Base-by-base conservation (phyloP, 2,888 invertebrate species). In the Drosophila colorata region DNA sequence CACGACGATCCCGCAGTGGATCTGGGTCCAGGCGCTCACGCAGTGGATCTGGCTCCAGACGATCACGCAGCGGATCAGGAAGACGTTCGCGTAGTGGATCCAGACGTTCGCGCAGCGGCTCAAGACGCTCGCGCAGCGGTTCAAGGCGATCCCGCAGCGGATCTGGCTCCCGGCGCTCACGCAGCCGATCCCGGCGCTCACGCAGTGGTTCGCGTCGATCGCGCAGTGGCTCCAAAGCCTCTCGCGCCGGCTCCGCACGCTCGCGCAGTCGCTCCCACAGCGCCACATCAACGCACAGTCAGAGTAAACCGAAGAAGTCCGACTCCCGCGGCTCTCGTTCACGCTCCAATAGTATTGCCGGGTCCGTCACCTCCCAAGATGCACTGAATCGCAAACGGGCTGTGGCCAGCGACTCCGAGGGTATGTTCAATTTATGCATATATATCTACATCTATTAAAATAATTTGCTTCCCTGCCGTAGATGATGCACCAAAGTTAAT, bases 331-430 rank as follows among this genome's bases (percentile, higher is more conserved):
- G 53, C 25, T 65, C 25, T 14, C 65, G 78, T 18, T 85, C 87
- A 4, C 61, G 78, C 7, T 75, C 74, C 5, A 61, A 71, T 18
- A 80, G 77, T 56, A 25, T 28, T 46, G 71, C 71, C 52, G 83
- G 58, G 1, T 78, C 75, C 66, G 77, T 66, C 4, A 52, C 48
- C 11, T 73, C 69, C 6, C 74, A 73, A 16, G 79, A 75, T 31
- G 52, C 28, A 8, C 2, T 48, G 11, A 65, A 68, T 46, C 81
- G 66, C 5, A 83, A 83, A 41, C 68, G 81, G 59, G 88, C 90
- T 41, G 89, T 93, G 48, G 85, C 94, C 28, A 94, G 94, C 2
- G 95, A 95, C 80, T 95, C 95, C 0, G 95, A 95, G 66, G 93
- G 93, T 85, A 93, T 31, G 16, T 49, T 44, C 1, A 11, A 11